Conservation (phyloP, 2,888 invertebrate genomes). For the Dynastes tityus region DNA sequence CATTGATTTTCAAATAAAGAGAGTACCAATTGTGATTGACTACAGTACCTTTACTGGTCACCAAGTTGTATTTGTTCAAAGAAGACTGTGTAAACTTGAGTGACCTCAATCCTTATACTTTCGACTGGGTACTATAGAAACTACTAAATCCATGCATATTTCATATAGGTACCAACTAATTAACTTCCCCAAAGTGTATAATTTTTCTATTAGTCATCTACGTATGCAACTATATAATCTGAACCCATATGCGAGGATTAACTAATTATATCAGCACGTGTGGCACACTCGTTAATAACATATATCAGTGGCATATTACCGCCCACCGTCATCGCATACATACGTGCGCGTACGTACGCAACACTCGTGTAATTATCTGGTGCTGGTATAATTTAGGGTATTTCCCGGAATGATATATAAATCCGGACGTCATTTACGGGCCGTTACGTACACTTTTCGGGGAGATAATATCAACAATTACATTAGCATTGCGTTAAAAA, state of each 20-base stretch:
- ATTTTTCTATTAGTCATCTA: constrained; percentile 15
- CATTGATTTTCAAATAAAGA: too few species aligned
- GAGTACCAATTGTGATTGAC: too few species aligned
- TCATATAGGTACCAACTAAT: background rate
- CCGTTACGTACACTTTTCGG: constrained; percentile 46
- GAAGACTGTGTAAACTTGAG: too few species aligned
- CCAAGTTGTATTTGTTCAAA: too few species aligned
- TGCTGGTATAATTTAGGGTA: constrained; percentile 31
- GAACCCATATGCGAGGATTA: constrained; percentile 14
- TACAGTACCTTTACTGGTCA: too few species aligned
- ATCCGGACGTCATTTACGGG: constrained; percentile 38
- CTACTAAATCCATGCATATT: too few species aligned
- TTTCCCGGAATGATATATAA: constrained; percentile 47
- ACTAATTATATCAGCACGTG: constrained; percentile 44
- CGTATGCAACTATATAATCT: constrained; percentile 11
- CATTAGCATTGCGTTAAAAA: constrained; percentile 49
- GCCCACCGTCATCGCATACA: constrained; percentile 14
- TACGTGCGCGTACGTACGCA: constrained; percentile 9
- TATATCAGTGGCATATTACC: constrained; percentile 33
- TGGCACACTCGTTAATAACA: constrained; percentile 41
- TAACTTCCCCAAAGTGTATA: background rate
- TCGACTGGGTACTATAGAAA: too few species aligned
- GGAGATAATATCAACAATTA: constrained; percentile 49
- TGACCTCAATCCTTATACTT: too few species aligned
- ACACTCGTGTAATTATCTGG: constrained; percentile 40